These are phyloP conservation scores for Lumbricus terrestris DNA, from an alignment of 2,888 invertebrate genomes.

Conservation along the genomic window DNA sequence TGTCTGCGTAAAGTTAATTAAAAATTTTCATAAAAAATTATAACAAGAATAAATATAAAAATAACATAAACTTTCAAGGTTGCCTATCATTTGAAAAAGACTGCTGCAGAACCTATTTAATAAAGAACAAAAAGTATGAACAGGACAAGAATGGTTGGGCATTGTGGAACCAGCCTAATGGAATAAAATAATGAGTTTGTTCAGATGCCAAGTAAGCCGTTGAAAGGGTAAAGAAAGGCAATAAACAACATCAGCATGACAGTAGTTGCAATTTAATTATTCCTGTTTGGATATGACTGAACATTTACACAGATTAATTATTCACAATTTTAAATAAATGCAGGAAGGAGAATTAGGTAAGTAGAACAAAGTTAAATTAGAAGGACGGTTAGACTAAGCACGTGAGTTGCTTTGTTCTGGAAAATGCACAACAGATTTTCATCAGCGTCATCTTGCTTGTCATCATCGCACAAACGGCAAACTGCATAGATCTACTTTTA, in stretches of 20 bases:
- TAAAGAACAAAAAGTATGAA: neutral
- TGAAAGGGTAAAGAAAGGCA: neutral
- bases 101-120: neutral
- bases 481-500: neutral
- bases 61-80: neutral
- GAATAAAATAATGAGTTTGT: neutral
- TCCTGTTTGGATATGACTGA: neutral
- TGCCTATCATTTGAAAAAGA: neutral
- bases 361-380: neutral
- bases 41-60: neutral
- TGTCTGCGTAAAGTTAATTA: neutral
- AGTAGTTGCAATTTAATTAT: neutral
- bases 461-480: neutral
- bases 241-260: neutral
- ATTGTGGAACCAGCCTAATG: neutral
- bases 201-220: neutral
- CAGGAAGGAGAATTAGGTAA: neutral
- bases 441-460: neutral
- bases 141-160: neutral
- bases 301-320: neutral
- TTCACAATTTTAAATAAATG: neutral
- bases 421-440: neutral
- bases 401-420: too few relatives aligned
- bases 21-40: neutral
- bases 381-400: neutral